Evolutionary conservation across 1,140 invertebrate species (phyloP).

Genomic region (Eulimnadia texana): DNA sequence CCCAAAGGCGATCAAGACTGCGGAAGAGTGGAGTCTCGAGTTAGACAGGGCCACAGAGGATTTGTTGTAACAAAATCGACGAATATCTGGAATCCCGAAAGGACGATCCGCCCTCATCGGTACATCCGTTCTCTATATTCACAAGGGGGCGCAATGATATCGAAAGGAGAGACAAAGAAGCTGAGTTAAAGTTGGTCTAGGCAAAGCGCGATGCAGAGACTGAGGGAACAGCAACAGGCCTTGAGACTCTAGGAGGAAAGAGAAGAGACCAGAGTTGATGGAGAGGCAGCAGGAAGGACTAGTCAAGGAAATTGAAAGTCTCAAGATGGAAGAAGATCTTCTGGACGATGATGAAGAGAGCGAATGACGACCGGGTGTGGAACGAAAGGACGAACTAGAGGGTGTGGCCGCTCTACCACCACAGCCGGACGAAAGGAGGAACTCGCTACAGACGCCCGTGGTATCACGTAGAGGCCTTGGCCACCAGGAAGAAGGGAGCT

Average conservation of each 20-base stretch:
- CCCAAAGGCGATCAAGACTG: background rate
- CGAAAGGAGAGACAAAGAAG: background rate
- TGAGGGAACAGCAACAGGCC: background rate
- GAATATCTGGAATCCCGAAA: background rate
- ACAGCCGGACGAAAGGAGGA: background rate
- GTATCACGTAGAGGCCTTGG: too few species aligned
- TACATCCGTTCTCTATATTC: background rate
- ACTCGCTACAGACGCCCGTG: too few species aligned
- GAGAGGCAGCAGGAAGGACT: background rate
- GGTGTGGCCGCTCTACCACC: background rate
- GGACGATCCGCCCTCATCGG: background rate
- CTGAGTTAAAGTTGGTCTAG: background rate
- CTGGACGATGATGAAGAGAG: background rate
- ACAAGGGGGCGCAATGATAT: background rate
- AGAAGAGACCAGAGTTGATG: background rate
- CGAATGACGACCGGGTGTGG: background rate
- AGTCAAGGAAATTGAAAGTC: background rate
- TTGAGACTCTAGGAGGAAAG: background rate
- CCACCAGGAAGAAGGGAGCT: too few species aligned
- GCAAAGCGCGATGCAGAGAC: background rate
- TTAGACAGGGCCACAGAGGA: background rate
- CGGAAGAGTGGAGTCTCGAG: background rate
- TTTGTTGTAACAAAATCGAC: background rate
- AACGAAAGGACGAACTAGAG: background rate
- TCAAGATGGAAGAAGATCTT: background rate